These are phyloP conservation scores for Arizona elegans DNA, from an alignment of 2,113 vertebrate species.

Conservation along the genomic window DNA sequence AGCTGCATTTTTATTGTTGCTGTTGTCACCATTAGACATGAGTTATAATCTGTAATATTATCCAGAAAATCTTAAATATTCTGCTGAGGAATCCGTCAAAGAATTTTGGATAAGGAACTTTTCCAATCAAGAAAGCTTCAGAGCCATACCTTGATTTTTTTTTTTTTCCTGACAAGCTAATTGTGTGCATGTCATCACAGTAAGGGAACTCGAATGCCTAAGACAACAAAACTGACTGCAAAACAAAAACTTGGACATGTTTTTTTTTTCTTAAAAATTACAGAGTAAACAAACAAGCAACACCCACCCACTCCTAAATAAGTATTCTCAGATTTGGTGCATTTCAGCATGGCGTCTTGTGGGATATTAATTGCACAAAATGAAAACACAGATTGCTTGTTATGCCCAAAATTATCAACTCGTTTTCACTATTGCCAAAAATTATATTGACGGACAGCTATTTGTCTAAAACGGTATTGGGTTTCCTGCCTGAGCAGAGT, in stretches of 20 bases:
- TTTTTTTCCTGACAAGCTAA: not conserved
- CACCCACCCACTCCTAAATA: not conserved
- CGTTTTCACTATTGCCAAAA: not conserved
- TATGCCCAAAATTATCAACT: slow-evolving; percentile 7
- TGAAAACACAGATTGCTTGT: slow-evolving; percentile 14
- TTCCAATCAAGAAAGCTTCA: not conserved
- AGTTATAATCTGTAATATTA: not conserved
- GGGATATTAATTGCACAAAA: not conserved
- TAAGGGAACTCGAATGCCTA: not conserved
- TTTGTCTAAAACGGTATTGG: not conserved
- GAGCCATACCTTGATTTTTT: not conserved
- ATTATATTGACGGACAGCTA: not conserved
- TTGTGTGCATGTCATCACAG: not conserved
- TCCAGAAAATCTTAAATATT: not conserved
- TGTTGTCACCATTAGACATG: not conserved
- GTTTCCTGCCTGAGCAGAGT: not conserved
- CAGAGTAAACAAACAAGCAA: not conserved
- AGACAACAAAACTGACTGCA: not conserved
- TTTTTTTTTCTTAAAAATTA: not conserved
- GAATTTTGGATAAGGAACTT: not conserved
- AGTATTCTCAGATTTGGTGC: not conserved
- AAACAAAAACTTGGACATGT: not conserved
- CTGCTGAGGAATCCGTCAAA: not conserved
- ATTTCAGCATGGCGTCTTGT: not conserved
- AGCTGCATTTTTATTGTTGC: not conserved